phyloP scores from a whole-genome alignment of 2,113 vertebrate species.

The Laticauda colubrina region DNA sequence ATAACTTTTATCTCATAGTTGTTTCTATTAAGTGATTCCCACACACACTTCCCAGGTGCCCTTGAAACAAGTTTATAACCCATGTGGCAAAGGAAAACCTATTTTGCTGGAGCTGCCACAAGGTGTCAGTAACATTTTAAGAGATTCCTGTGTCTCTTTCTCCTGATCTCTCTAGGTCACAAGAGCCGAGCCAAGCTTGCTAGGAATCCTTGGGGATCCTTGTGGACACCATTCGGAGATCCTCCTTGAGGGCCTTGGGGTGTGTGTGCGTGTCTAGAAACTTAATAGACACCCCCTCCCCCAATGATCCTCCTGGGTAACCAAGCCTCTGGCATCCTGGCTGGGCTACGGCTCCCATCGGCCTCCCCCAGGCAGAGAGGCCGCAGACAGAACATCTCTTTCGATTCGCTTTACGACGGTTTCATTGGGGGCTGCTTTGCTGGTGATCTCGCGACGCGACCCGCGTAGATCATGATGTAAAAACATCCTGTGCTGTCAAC shows the following conservation, averaged over 20 bases:
- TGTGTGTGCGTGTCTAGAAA: no score
- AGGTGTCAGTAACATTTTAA: neutral
- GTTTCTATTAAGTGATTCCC: neutral
- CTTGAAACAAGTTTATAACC: neutral
- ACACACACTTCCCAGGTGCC: neutral
- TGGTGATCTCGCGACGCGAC: neutral
- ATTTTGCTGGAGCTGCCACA: neutral
- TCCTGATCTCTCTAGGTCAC: neutral
- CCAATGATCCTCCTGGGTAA: no score
- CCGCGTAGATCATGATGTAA: rapidly evolving
- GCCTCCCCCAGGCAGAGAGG: neutral
- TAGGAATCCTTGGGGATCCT: neutral
- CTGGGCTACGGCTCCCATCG: neutral
- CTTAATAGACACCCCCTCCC: no score
- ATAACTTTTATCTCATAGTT: neutral
- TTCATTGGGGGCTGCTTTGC: neutral
- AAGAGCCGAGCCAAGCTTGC: neutral
- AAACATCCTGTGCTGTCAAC: no score
- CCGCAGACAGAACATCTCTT: no score
- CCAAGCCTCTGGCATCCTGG: neutral
- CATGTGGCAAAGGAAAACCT: neutral
- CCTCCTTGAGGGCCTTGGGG: no score
- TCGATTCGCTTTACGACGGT: neutral
- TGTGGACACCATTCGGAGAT: no score
- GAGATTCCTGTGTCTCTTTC: neutral